phyloP scores from a whole-genome alignment of 2,888 invertebrate genomes.

The Baronia brevicornis region DNA sequence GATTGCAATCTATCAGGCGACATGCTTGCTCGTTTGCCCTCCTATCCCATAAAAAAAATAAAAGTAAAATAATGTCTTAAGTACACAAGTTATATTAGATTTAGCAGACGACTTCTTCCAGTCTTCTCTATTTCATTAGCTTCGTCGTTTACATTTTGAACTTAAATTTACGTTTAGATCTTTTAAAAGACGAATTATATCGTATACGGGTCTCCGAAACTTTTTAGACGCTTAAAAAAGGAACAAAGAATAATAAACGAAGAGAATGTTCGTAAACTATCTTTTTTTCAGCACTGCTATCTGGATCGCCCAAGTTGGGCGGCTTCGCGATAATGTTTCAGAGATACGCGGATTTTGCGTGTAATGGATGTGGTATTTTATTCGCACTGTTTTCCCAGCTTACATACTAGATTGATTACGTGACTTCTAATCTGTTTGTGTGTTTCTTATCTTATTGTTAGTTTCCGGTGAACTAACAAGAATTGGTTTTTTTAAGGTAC shows the following conservation, averaged over 20 bases:
- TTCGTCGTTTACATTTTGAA: too few species aligned
- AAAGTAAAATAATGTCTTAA: too few species aligned
- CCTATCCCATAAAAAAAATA: too few species aligned
- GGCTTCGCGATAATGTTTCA: constrained; percentile 5
- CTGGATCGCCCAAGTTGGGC: constrained; percentile 5
- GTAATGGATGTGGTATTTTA: constrained; percentile 8
- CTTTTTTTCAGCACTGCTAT: constrained; percentile 8
- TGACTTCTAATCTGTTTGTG: constrained; percentile 15
- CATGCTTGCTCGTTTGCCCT: too few species aligned
- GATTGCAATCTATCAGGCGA: too few species aligned
- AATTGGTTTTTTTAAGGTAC: too few species aligned
- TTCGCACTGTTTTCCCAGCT: constrained; percentile 6
- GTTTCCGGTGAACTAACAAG: too few species aligned
- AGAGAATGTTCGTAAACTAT: constrained; percentile 2
- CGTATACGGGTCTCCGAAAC: background rate
- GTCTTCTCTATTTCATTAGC: too few species aligned
- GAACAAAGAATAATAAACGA: constrained; percentile 9
- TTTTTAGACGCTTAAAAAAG: background rate
- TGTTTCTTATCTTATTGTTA: constrained; percentile 7
- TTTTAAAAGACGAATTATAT: too few species aligned
- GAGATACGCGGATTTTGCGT: constrained; percentile 4
- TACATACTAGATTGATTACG: constrained; percentile 12
- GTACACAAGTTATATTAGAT: too few species aligned
- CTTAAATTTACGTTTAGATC: too few species aligned
- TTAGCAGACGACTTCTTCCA: too few species aligned